Base-by-base conservation (phyloP, 1,140 invertebrate species). In the Samia ricini region DNA sequence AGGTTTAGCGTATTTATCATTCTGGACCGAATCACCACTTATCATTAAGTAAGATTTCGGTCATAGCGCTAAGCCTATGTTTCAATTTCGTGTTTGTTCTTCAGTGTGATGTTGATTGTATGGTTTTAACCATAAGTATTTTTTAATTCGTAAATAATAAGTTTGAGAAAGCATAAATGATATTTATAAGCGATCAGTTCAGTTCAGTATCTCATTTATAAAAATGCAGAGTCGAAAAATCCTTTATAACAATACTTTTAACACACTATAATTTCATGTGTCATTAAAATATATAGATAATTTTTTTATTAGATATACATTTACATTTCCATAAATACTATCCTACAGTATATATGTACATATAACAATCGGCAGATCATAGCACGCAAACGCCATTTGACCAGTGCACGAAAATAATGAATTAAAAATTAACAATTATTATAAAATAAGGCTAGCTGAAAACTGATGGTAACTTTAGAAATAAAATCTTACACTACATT, bases 401-500 rank as follows among this genome's bases (percentile, higher is more conserved):
- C 71, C 79, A 77, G 76, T 81, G 72, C 55, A 66, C 63, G 76
- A 72, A n/a, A n/a, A n/a, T n/a, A n/a, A 77, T 72, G 61, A 63
- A 81, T 76, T 78, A 81, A 79, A 83, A 78, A 79, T 74, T 79
- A 81, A 79, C 52, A 69, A 77, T 83, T 79, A 84, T 50, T 79
- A 84, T 50, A 81, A 72, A 80, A 76, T 80, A 85, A 88, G 80
- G 77, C 87, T 88, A 89, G 85, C 87, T 79, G 84, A 89, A 81
- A 88, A 89, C 84, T 89, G 83, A 79, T 89, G 87, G 87, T 89
- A 89, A 89, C 87, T 87, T 84, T 82, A 84, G 87, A 88, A 85
- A 83, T 83, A 82, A 85, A 85, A 79, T 54, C 71, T 76, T 83
- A 81, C 71, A 69, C 71, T 82, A 88, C 61, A 77, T 72, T 77